Evolutionary conservation across 2,113 vertebrate genomes (phyloP), one percentile per base, ranked within the genome.

Genomic region (Antennarius striatus): DNA sequence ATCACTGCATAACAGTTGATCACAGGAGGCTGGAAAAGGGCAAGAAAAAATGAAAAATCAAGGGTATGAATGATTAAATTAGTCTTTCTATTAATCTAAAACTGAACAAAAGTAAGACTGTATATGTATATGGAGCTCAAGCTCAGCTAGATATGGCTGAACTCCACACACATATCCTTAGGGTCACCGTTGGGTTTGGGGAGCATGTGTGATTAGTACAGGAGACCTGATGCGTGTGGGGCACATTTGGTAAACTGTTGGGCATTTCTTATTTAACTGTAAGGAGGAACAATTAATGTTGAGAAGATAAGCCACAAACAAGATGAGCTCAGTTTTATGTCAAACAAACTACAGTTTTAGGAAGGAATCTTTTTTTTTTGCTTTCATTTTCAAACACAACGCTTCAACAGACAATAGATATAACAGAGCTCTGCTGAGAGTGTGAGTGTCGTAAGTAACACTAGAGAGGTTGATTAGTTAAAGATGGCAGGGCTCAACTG

Each of bases 371-470:
- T 14, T 68, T 75, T 56, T 39, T 46, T 43, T 11, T 43, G 10
- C 32, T 57, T 75, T 68, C 47, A 62, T 51, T 43, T 53, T 53
- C 13, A 82, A 40, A 80, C 56, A 71, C 56, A 16, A 58, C 48
- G 13, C 60, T 43, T 59, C 56, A 58, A 6, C 1, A 39, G 49
- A 71, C 47, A 71, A 63, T 50, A 55, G 63, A 58, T 30, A 63
- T 39, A 61, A 63, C 56, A 76, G 66, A 71, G 12, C 49, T n/a
- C 63, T 76, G 68, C 63, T 62, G 66, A 67, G 64, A 12, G 40
- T 70, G 42, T 40, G 65, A 64, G 69, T 69, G 81, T 95, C 94
- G 93, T 93, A 95, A 95, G 94, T 94, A 83, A 86, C 69, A 72
- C 65, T 78, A 57, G 70, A 81, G 74, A 83, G 82, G 81, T 81